Base-by-base conservation (phyloP, 2,888 invertebrate species). In the Cerceris ruficornis region DNA sequence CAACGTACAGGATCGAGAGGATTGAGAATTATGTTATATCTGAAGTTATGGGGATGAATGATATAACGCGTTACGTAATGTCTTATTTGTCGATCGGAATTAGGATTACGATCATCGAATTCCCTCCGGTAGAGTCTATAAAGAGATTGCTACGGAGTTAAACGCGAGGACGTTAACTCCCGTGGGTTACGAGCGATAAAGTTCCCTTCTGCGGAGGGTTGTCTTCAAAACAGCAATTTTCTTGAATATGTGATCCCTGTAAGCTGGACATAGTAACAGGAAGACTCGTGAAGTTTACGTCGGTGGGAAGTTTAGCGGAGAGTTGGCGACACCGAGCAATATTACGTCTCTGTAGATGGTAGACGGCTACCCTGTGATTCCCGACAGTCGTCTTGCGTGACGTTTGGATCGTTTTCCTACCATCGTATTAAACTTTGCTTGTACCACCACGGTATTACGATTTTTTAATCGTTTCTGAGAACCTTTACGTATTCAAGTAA, bases 391-490 rank as follows among this genome's bases (percentile, higher is more conserved):
- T 79, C 61, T 66, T 39, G 55, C 69, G 69, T 69, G 71, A 80
- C 55, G 68, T 55, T 59, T 58, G 15, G 28, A 58, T 46, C 59
- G 69, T 55, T 60, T 57, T 42, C 49, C 43, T 49, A 52, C 54
- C 49, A 43, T 43, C 52, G 62, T 71, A 69, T 82, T 79, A 76
- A 69, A 69, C 55, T 61, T 64, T 43, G 50, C 28, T 62, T 74
- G 41, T 42, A 69, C 59, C 2, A 66, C 17, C 58, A 54, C 49
- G 28, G 14, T 55, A 55, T 69, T 79, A 72, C 67, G 79, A 80
- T 69, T 82, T 80, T 77, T 77, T 75, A 74, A 81, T 81, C 82
- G 57, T 50, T 68, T 62, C 60, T 7, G n/a, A 5, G 66, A 62
- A 69, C 2, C 15, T 42, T 41, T 54, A 14, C 14, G 14, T n/a